Evolutionary conservation across 2,797 vertebrate genomes (phyloP).

Genomic region (Chrysocyon brachyurus): DNA sequence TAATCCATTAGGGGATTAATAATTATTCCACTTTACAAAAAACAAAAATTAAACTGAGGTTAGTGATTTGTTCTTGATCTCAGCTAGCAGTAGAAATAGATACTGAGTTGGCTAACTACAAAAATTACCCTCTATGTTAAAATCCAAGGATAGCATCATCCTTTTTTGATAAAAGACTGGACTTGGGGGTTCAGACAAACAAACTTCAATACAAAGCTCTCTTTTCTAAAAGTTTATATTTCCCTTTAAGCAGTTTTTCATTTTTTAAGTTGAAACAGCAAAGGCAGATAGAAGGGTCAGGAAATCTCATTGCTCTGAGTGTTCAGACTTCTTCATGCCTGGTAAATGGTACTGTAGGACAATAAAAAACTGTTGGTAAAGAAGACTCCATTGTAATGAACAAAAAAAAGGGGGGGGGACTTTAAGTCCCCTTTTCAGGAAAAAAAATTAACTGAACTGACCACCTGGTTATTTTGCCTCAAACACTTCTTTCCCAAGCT

Average conservation of each 20-base stretch:
- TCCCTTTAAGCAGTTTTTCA: neutral
- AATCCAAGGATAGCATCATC: neutral
- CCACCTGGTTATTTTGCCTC: neutral
- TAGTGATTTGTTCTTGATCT: neutral
- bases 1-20: neutral
- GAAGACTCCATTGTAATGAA: neutral
- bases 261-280: neutral
- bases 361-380: neutral
- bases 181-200: neutral
- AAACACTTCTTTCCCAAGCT: neutral
- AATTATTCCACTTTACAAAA: neutral
- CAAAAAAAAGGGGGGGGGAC: neutral
- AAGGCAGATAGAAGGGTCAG: neutral
- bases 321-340: neutral
- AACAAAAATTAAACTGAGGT: neutral
- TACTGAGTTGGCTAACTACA: neutral
- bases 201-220: neutral
- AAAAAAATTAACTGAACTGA: slow-evolving; percentile 48
- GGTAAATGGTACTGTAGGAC: neutral
- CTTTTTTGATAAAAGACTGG: neutral
- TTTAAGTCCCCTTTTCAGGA: neutral
- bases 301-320: neutral
- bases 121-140: neutral
- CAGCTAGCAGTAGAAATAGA: neutral
- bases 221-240: slow-evolving; percentile 12